Conservation (phyloP, 2,888 invertebrate species). For the Thymelicus sylvestris region DNA sequence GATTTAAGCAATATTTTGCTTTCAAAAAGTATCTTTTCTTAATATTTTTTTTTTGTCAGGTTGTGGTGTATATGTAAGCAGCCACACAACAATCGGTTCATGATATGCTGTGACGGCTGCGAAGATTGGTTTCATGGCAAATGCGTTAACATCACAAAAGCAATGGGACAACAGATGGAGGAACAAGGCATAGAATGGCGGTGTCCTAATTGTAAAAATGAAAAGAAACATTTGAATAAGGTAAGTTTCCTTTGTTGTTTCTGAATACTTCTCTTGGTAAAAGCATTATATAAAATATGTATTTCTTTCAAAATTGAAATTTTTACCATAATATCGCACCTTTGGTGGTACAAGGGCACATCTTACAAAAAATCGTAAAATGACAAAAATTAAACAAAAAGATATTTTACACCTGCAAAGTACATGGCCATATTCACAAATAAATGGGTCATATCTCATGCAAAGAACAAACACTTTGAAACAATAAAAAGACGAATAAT, state of each 20-base stretch:
- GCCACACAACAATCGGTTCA: slow-evolving; percentile 97
- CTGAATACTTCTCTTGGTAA: too few species aligned
- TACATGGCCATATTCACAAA: too few species aligned
- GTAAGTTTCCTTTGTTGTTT: slow-evolving; percentile 42
- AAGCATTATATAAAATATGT: too few species aligned
- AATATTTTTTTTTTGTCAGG: slow-evolving; percentile 62
- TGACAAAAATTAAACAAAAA: too few species aligned
- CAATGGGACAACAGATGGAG: slow-evolving; percentile 97
- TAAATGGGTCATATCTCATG: too few species aligned
- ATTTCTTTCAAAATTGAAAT: too few species aligned
- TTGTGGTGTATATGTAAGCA: slow-evolving; percentile 98
- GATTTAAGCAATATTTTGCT: neutral
- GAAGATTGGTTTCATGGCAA: slow-evolving; percentile 99
- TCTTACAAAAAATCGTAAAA: too few species aligned
- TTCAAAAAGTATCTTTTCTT: neutral
- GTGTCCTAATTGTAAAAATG: slow-evolving; percentile 92
- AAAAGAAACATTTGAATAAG: slow-evolving; percentile 56
- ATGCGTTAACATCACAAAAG: slow-evolving; percentile 96
- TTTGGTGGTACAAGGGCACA: too few species aligned
- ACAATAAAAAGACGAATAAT: too few species aligned
- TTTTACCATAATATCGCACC: too few species aligned
- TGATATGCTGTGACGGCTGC: slow-evolving; percentile 98
- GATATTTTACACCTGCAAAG: too few species aligned
- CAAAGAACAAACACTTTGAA: too few species aligned
- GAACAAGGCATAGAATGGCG: slow-evolving; percentile 94